Evolutionary conservation across 2,113 vertebrate species (phyloP).

Genomic region (Cygnus buccinator): DNA sequence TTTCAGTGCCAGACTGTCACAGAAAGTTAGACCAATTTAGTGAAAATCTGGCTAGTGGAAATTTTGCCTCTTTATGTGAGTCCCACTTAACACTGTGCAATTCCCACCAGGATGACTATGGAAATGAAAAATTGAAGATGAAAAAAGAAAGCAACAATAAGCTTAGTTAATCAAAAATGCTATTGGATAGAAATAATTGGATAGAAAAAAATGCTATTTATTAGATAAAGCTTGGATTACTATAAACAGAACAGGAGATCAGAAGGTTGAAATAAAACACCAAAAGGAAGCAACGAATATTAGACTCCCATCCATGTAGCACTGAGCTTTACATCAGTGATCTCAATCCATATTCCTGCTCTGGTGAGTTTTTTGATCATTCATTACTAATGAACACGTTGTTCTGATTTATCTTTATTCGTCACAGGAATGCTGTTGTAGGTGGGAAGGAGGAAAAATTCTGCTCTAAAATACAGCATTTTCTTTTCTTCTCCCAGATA

Average conservation of each 20-base stretch:
- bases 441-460: background rate
- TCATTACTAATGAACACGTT: background rate
- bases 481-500: background rate
- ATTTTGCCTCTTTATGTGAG: background rate
- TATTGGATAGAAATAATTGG: background rate
- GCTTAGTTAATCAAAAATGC: background rate
- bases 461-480: background rate
- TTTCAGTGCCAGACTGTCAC: background rate
- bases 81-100: background rate
- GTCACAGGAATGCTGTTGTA: background rate
- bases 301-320: background rate
- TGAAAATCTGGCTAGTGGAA: background rate
- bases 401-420: constrained; percentile 28
- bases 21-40: background rate
- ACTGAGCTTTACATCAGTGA: background rate
- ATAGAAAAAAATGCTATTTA: background rate
- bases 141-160: fast-evolving
- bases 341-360: background rate
- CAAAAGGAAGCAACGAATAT: background rate
- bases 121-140: background rate
- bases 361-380: background rate
- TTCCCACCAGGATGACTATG: background rate
- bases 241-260: background rate
- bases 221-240: background rate
- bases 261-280: background rate